Base-by-base conservation (phyloP, 2,797 vertebrate genomes). In the Ciconia nigra region DNA sequence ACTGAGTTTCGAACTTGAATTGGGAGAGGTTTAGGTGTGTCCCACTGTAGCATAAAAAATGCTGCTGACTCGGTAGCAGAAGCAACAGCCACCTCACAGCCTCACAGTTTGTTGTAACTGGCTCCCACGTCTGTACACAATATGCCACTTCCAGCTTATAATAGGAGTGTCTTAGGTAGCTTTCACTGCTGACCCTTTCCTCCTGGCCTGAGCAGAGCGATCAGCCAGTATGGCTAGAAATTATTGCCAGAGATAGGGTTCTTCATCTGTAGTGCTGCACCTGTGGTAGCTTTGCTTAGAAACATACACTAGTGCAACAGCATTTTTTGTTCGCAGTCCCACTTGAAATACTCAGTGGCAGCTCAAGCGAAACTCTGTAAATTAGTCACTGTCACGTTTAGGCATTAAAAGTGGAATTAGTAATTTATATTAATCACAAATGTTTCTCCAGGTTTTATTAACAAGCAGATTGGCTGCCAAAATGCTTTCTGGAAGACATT, bases 391-490 rank as follows among this genome's bases (percentile, higher is more conserved):
- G 96, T 97, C 97, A 97, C 42, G 11, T 98, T 96, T 94, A 97
- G 91, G 79, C 94, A 97, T 98, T 98, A 98, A 97, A 98, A 97
- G 81, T 96, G 77, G 96, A 98, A 98, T 98, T 98, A 97, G 96
- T 96, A 95, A 98, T 98, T 98, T 98, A 97, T 98, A 98, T 98
- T 98, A 98, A 98, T 98, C 97, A 97, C 97, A 97, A 97, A 96
- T 96, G 95, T 98, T 98, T 98, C 94, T 98, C 95, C 93, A 96
- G 89, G 92, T 98, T 98, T 98, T 98, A 98, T 98, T 98, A 98
- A 98, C 94, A 98, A 92, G 83, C 85, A 96, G 91, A 97, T 92
- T 97, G 96, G 88, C 95, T 98, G 97, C 97, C 98, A 97, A 96
- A 98, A 96, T 96, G 95, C 97, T 98, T 98, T 98, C 97, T 98